Evolutionary conservation across 2,113 vertebrate species (phyloP).

Genomic region (Poicephalus gulielmi): DNA sequence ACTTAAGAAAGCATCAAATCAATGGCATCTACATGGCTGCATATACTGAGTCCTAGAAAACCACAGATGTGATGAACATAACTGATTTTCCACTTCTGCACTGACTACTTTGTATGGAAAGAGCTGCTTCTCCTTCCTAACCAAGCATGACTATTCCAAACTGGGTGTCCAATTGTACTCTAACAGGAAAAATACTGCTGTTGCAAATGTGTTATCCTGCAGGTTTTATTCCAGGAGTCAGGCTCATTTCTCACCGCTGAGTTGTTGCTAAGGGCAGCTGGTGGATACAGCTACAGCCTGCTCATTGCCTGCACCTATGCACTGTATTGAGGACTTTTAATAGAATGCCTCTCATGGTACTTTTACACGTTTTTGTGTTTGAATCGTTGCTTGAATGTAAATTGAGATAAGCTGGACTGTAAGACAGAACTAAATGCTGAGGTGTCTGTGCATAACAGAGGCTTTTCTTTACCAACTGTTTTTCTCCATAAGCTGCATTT

Average conservation of each 20-base stretch:
- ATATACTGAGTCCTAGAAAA: neutral
- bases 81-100: neutral
- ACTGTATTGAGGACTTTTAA: neutral
- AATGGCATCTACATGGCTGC: neutral
- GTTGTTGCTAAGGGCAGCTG: neutral
- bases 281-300: neutral
- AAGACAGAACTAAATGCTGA: neutral
- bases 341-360: neutral
- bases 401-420: neutral
- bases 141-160: neutral
- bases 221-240: neutral
- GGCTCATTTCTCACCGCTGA: neutral
- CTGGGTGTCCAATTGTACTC: neutral
- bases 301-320: neutral
- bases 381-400: neutral
- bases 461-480: neutral
- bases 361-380: neutral
- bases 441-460: neutral
- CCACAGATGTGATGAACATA: neutral
- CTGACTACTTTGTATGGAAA: neutral
- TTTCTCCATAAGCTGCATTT: neutral
- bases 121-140: neutral
- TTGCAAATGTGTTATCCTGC: neutral
- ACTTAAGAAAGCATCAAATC: neutral
- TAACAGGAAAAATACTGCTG: neutral